Base-by-base conservation (phyloP, 2,113 vertebrate genomes). In the Clarias batrachus region DNA sequence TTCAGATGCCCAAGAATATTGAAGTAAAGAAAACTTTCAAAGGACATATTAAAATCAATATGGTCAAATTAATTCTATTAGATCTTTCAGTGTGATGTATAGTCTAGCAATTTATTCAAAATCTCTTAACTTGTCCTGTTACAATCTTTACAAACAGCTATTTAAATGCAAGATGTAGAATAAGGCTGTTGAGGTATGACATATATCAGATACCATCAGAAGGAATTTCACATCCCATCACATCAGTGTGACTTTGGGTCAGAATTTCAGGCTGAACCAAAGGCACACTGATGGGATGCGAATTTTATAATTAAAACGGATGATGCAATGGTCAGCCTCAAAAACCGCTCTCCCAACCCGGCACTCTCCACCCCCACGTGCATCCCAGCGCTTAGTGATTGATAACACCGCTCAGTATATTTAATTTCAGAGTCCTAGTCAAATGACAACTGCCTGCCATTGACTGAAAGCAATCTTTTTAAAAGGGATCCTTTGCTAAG, bases 391-490 rank as follows among this genome's bases (percentile, higher is more conserved):
- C 91, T 90, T 87, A 25, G 90, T 95, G 95, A 96, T 95, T 94
- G 95, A 95, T 96, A 95, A 95, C 92, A 21, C 93, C 91, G 91
- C 93, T 95, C 94, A 91, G 94, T 95, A 95, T 94, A 95, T 95
- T 95, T 95, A 94, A 95, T 95, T 94, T 94, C 92, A 92, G 93
- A 90, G 95, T 92, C 91, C 93, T 93, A 95, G 95, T 94, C 95
- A 94, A 97, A 96, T 95, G 96, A 97, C 96, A 96, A 96, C 94
- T 93, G 92, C 93, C 94, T 95, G 96, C 95, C 95, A 95, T 93
- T 97, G 95, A 96, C 95, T 94, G 95, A 95, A 97, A 96, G 95
- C 96, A 97, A 98, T 97, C 96, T 96, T 95, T 97, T 97, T 97
- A 96, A 97, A 97, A 96, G 95, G 95, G 94, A 94, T 94, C 96